Base-by-base conservation (phyloP, 2,888 invertebrate genomes). In the Drosophila tripunctata region DNA sequence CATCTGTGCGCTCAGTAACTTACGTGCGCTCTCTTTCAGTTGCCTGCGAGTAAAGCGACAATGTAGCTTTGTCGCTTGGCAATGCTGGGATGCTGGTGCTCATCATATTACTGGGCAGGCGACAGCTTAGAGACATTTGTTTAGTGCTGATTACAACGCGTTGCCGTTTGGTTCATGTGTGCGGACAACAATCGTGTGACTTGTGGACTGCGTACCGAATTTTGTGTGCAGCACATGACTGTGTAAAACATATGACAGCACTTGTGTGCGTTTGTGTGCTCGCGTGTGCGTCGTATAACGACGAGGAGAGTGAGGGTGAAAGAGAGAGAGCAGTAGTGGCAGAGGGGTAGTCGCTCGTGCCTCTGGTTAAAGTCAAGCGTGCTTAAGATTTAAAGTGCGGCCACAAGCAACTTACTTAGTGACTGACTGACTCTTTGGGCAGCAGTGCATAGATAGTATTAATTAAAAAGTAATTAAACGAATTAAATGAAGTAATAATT, bases 61-160 rank as follows among this genome's bases (percentile, higher is more conserved):
- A 35, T 63, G 69, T 67, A 19, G 74, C 54, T 58, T 55, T 81
- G 84, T 78, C 2, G 78, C 68, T 21, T 2, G 10, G 44, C 43
- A n/a, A n/a, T n/a, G n/a, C 8, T 50, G 10, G 40, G 64, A 52
- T 38, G 65, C 62, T 68, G 66, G 60, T n/a, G n/a, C 31, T 58
- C 60, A n/a, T 67, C 66, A 54, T 67, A 62, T 75, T 78, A 67
- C 69, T 83, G 55, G 64, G 60, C 27, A n/a, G n/a, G n/a, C n/a
- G n/a, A n/a, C 58, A 62, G 68, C 81, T 72, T 68, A 68, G 75
- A 60, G 75, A 60, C 81, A 85, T 84, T 88, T n/a, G n/a, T 90
- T 91, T 90, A 91, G 91, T 91, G 90, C 90, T 90, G 90, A 90
- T 90, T 90, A 89, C 90, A 90, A 91, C 89, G 90, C 90, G 89